These are phyloP conservation scores for Pseudomyrmex gracilis DNA, from an alignment of 1,140 invertebrate genomes.

Conservation along the genomic window DNA sequence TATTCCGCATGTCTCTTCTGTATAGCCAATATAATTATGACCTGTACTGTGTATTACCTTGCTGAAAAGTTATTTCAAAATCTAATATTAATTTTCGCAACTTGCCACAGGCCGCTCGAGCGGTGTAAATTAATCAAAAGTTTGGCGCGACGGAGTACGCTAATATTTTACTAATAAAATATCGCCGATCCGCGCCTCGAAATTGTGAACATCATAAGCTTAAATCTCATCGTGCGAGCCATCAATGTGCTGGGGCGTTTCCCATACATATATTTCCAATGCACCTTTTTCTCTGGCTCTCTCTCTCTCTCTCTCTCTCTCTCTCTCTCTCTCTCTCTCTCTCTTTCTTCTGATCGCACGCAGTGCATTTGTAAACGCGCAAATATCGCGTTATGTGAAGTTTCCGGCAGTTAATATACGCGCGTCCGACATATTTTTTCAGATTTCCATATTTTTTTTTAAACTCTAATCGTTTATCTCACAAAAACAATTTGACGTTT, in stretches of 20 bases:
- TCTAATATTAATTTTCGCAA: constrained; percentile 56
- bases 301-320: no score
- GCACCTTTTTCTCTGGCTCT: constrained; percentile 16
- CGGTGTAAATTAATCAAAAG: constrained; percentile 49
- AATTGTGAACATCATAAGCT: constrained; percentile 48
- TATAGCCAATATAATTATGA: constrained; percentile 13
- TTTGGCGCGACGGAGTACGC: constrained; percentile 11
- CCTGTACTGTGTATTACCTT: background rate
- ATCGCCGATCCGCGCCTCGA: constrained; percentile 19
- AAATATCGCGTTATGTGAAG: constrained; percentile 30
- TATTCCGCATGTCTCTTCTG: background rate
- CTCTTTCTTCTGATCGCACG: background rate
- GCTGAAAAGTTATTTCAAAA: constrained; percentile 9
- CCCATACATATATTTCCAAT: constrained; percentile 45
- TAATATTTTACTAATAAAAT: constrained; percentile 60
- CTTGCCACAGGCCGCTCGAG: background rate
- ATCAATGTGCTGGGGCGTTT: constrained; percentile 34
- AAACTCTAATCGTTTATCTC: constrained; percentile 12
- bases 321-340: no score
- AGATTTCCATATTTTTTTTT: background rate
- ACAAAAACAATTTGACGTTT: constrained; percentile 18
- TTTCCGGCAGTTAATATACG: constrained; percentile 35
- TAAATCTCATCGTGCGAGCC: constrained; percentile 37
- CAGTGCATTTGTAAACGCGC: constrained; percentile 36
- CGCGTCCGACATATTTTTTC: background rate